Evolutionary conservation across 2,113 vertebrate species (phyloP).

Genomic region (Prionailurus bengalensis): DNA sequence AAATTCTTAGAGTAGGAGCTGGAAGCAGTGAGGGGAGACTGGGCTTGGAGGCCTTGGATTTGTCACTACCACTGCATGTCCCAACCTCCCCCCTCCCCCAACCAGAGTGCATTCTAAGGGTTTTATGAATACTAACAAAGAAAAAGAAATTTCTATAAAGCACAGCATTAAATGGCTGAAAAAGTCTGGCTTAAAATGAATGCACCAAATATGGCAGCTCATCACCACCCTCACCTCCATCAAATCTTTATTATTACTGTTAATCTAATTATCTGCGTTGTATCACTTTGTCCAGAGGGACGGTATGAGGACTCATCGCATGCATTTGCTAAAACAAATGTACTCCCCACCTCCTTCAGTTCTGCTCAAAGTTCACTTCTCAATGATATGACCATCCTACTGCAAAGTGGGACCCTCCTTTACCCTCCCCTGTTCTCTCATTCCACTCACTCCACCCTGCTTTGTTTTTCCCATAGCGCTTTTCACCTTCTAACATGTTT

Average conservation of each 20-base stretch:
- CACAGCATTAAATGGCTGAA: neutral
- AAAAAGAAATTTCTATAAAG: neutral
- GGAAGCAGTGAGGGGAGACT: neutral
- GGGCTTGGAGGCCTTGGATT: neutral
- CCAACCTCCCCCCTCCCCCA: rapidly evolving
- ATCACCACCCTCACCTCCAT: neutral
- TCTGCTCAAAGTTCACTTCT: neutral
- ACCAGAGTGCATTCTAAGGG: neutral
- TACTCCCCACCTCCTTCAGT: neutral
- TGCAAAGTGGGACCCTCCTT: neutral
- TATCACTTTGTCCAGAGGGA: neutral
- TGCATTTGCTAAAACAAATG: neutral
- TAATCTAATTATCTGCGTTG: neutral
- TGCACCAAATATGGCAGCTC: neutral
- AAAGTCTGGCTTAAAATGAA: neutral
- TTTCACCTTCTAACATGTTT: neutral
- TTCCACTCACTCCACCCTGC: neutral
- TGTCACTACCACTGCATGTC: neutral
- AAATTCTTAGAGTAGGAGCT: neutral
- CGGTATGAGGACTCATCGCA: neutral
- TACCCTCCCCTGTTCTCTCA: no score
- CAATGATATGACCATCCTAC: neutral
- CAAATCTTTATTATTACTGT: neutral
- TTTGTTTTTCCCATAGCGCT: neutral
- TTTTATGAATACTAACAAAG: neutral